Base-by-base conservation (phyloP, 2,797 vertebrate species). In the Sebastes minor region DNA sequence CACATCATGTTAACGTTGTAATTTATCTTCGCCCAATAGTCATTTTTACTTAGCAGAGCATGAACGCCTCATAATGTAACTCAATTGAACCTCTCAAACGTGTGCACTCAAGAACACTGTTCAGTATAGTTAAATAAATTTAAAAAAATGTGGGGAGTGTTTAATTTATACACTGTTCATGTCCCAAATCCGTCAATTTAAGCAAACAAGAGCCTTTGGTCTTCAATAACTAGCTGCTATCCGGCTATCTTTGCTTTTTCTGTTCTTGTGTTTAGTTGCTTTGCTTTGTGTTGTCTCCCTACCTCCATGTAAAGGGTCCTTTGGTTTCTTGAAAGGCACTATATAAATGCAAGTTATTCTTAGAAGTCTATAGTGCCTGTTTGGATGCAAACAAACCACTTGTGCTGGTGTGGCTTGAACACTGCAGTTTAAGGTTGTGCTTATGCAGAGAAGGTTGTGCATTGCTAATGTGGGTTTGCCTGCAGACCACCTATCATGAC, bases 121-220 rank as follows among this genome's bases (percentile, higher is more conserved):
- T 46, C 42, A 46, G 42, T 46, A 46, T 46, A 46, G 16, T 46
- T 18, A 59, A 73, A 76, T 76, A 8, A 71, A 35, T 74, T 60
- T 1, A 0, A n/a, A 35, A 53, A 57, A 11, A 20, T 59, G 6
- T 22, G 6, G 2, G 22, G 1, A n/a, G 4, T 25, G 46, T 62
- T 28, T 30, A 9, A 59, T 74, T 59, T 33, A 76, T 42, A 32
- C 25, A 63, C 5, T 13, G 55, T 10, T 20, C 9, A 16, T 53
- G 25, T 71, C 38, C 52, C 28, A 81, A 66, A 81, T 70, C 25
- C 3, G 6, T 23, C 42, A 79, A 71, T 72, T 69, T 35, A 72
- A 38, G 16, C 52, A 63, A 71, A 76, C 5, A 18, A 20, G 68
- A 71, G 20, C 20, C 20, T 8, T 20, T 49, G 16, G 18, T 49